Base-by-base conservation (phyloP, 2,113 vertebrate species). In the Atractosteus spatula region DNA sequence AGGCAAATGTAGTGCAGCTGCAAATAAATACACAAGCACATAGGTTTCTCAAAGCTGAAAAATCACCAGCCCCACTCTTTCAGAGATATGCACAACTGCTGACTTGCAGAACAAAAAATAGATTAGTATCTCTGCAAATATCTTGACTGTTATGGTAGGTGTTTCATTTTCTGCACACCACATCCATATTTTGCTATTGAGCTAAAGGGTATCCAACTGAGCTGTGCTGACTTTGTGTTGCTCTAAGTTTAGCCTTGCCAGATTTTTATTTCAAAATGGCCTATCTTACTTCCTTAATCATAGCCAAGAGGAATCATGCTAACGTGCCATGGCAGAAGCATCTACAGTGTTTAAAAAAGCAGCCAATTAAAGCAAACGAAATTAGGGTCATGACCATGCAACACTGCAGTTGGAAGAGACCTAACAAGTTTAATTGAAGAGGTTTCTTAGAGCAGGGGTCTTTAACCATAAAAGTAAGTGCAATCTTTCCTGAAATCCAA, bases 371-470 rank as follows among this genome's bases (percentile, higher is more conserved):
- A 16, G 68, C 74, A 74, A 84, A 85, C 11, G 11, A 59, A 59
- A 88, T 81, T 81, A 82, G 83, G 86, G 86, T 84, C 83, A n/a
- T n/a, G 57, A 85, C 73, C 0, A 69, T 69, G 71, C 70, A 65
- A 74, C 57, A 70, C 73, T 59, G n/a, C 42, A 59, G 57, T 16
- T 59, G 57, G 14, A 13, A 59, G 12, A 59, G 57, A 8, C 57
- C 12, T n/a, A 1, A 59, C 4, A 59, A 14, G 10, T 59, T 14
- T 59, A 59, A 59, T 59, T 59, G 57, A 59, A 59, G 13, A 14
- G 4, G 3, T 59, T 59, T 59, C 57, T 59, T 59, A n/a, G 57
- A 59, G 57, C 57, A 59, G 14, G 13, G 14, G 57, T 14, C 14
- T 59, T 13, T 5, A n/a, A 5, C n/a, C 57, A 13, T 16, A 59